Conservation (phyloP, 2,113 vertebrate species). For the Anguilla rostrata region DNA sequence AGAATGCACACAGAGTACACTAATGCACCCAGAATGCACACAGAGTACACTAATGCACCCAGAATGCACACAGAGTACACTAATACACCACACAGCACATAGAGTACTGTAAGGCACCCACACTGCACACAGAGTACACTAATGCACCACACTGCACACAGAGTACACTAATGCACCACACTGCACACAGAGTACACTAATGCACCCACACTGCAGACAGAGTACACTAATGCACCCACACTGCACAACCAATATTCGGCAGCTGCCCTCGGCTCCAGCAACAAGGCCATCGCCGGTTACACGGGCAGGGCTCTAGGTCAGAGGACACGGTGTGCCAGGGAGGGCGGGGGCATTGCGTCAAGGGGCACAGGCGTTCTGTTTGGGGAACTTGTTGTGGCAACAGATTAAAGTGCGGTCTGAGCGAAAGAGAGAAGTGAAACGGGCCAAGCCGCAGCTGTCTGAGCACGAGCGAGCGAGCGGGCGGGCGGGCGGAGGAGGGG, state of each 20-base stretch:
- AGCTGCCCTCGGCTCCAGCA: background rate
- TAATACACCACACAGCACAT: too few species aligned
- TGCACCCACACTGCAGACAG: too few species aligned
- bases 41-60: too few species aligned
- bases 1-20: too few species aligned
- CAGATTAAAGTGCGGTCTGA: constrained; percentile 24
- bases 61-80: too few species aligned
- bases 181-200: too few species aligned
- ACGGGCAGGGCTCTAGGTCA: background rate
- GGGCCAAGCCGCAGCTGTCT: background rate
- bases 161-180: too few species aligned
- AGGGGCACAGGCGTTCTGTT: background rate
- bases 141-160: too few species aligned
- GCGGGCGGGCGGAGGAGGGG: background rate
- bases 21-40: too few species aligned
- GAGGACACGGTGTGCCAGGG: background rate
- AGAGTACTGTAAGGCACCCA: too few species aligned
- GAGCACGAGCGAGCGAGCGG: background rate
- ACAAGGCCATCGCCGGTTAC: background rate
- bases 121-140: too few species aligned
- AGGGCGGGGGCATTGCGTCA: background rate
- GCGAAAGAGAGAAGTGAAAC: constrained; percentile 29
- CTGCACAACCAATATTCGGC: background rate
- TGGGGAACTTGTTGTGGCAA: constrained; percentile 38
- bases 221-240: too few species aligned